Base-by-base conservation (phyloP, 2,797 vertebrate species). In the Carapus acus region DNA sequence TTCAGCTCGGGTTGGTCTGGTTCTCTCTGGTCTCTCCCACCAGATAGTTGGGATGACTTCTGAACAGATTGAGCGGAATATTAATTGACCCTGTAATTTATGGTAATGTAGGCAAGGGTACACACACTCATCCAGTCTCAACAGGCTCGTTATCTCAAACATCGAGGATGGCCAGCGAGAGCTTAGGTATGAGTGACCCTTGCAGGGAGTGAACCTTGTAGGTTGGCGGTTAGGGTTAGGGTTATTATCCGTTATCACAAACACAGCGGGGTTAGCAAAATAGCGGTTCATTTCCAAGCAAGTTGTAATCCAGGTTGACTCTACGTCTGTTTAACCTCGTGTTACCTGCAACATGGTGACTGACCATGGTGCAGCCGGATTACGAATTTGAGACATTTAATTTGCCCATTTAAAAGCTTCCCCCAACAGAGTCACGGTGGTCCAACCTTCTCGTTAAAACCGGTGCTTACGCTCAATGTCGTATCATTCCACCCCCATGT, bases 51-150 rank as follows among this genome's bases (percentile, higher is more conserved):
- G 49, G 59, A 81, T 66, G 69, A 82, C 76, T 79, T 84, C 65
- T 67, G 72, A 82, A 80, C 78, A 85, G 76, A 85, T 80, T 84
- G 82, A 82, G 79, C 70, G 64, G 80, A 84, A 84, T 86, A 84
- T 84, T 84, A 86, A 86, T 84, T 83, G 64, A 50, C 55, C 58
- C 51, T 56, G 77, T 84, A 83, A 83, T 86, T 80, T 83, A 86
- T 84, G 80, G 18, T 83, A 86, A 85, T 84, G 73, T 83, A n/a
- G n/a, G n/a, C n/a, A n/a, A n/a, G n/a, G n/a, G n/a, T n/a, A n/a
- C n/a, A 74, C 81, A 78, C 77, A 66, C 79, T 80, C 77, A 84
- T 82, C 72, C 65, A 81, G 71, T 83, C 83, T 83, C 85, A 73
- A 67, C 47, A 76, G 85, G 61, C 85, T 85, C 82, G 70, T 86